Evolutionary conservation across 2,113 vertebrate genomes (phyloP).

Genomic region (Tamias sibiricus): DNA sequence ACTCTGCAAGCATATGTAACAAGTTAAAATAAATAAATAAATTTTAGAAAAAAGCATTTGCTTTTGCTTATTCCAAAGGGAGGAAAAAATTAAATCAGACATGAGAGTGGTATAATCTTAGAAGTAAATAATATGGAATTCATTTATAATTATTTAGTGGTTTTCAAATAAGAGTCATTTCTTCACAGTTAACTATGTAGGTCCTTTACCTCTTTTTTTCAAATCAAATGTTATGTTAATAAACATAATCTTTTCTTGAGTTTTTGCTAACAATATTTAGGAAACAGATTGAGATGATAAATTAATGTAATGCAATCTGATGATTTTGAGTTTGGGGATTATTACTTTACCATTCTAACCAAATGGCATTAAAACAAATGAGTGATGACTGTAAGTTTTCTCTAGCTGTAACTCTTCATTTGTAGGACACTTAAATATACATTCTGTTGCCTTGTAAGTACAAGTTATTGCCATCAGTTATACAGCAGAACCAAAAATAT

Average conservation of each 20-base stretch:
- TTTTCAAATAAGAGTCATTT: constrained; percentile 1
- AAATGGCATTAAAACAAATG: neutral
- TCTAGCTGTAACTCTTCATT: neutral
- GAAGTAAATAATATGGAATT: neutral
- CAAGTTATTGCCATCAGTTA: neutral
- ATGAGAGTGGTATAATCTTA: neutral
- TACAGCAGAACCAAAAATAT: neutral
- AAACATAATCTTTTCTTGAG: neutral
- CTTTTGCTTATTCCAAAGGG: too few species aligned
- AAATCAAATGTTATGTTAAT: neutral
- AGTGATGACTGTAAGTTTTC: neutral
- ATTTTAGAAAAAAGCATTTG: too few species aligned
- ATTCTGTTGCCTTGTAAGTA: neutral
- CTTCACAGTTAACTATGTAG: neutral
- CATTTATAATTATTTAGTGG: neutral
- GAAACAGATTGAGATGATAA: neutral
- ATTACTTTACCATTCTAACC: neutral
- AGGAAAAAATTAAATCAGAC: neutral
- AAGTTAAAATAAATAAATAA: too few species aligned
- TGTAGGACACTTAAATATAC: neutral
- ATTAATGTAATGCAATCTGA: neutral
- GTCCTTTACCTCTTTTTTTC: neutral
- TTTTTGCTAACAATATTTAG: neutral
- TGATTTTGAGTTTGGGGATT: neutral
- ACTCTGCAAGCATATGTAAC: too few species aligned